Evolutionary conservation across 2,888 invertebrate species (phyloP).

Genomic region (Lasiommata megera): DNA sequence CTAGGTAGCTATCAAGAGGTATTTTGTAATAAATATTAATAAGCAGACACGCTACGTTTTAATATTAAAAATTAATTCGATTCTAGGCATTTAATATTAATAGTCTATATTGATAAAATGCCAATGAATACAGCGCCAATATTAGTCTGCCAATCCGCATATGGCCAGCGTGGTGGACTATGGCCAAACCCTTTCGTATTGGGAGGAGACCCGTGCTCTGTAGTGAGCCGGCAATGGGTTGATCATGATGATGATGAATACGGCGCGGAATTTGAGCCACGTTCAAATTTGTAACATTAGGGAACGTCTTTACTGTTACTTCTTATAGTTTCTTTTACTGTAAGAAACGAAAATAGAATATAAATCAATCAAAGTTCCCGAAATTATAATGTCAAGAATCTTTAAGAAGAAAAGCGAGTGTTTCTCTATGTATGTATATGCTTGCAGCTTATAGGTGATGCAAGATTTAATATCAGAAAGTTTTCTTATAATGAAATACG

Average conservation of each 20-base stretch:
- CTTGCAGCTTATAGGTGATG: too few relatives aligned
- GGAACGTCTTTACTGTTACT: not conserved
- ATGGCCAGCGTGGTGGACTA: too few relatives aligned
- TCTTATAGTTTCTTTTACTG: not conserved
- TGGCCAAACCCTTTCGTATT: too few relatives aligned
- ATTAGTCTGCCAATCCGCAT: too few relatives aligned
- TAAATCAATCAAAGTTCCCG: too few relatives aligned
- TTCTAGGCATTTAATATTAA: not conserved
- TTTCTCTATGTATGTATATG: not conserved
- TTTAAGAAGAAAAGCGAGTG: not conserved
- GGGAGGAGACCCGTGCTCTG: too few relatives aligned
- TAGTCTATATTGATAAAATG: conserved; percentile 12
- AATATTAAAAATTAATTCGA: conserved; percentile 13
- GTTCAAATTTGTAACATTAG: not conserved
- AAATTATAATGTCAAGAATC: too few relatives aligned
- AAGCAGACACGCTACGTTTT: conserved; percentile 13
- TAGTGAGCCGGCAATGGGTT: too few relatives aligned
- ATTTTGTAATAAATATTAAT: not conserved
- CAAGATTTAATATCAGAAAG: too few relatives aligned
- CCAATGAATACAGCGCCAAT: not conserved
- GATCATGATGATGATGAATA: too few relatives aligned
- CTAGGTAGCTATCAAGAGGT: not conserved
- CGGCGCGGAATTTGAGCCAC: not conserved
- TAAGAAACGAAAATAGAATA: not conserved
- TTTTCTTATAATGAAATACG: too few relatives aligned